Percentiles rank a stretch among this genome's conserved stretches.
phyloP scores from a whole-genome alignment of 1,140 invertebrate genomes.

The Drosophila melanica region DNA sequence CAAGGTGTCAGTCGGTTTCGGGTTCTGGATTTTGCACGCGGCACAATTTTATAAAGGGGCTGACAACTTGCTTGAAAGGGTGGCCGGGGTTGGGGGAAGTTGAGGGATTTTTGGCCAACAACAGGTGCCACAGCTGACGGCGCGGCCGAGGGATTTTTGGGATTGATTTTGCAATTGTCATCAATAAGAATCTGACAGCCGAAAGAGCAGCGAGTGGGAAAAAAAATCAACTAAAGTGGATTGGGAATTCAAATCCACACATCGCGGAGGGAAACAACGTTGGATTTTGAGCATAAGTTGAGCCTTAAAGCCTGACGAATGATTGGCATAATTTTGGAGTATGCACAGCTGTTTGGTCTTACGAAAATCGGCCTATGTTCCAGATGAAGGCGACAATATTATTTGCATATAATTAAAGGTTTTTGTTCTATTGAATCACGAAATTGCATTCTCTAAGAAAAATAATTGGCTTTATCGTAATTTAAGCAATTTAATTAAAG shows the following conservation, averaged over 20 bases:
- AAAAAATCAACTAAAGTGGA: conserved; percentile 51
- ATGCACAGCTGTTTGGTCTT: no score
- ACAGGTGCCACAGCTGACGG: conserved; percentile 57
- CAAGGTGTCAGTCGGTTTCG: conserved; percentile 33
- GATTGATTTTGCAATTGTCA: conserved; percentile 54
- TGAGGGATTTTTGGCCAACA: conserved; percentile 24
- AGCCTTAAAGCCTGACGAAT: not conserved
- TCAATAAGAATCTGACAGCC: conserved; percentile 73
- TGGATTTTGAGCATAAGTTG: not conserved
- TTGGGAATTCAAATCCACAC: conserved; percentile 8
- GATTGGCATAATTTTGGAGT: not conserved
- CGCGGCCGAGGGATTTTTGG: conserved; percentile 8
- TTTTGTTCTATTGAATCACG: no score
- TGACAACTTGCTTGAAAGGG: not conserved
- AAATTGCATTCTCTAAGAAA: no score
- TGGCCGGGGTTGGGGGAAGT: not conserved
- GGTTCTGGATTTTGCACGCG: conserved; percentile 28
- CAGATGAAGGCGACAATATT: not conserved
- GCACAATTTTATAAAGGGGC: conserved; percentile 12
- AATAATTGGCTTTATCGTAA: no score
- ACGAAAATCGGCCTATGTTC: no score
- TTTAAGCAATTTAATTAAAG: no score
- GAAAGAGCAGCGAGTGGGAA: conserved; percentile 53
- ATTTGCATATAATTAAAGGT: not conserved
- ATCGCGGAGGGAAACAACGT: not conserved